These are phyloP conservation scores for Adela reaumurella DNA, from an alignment of 2,888 invertebrate genomes.

Conservation along the genomic window DNA sequence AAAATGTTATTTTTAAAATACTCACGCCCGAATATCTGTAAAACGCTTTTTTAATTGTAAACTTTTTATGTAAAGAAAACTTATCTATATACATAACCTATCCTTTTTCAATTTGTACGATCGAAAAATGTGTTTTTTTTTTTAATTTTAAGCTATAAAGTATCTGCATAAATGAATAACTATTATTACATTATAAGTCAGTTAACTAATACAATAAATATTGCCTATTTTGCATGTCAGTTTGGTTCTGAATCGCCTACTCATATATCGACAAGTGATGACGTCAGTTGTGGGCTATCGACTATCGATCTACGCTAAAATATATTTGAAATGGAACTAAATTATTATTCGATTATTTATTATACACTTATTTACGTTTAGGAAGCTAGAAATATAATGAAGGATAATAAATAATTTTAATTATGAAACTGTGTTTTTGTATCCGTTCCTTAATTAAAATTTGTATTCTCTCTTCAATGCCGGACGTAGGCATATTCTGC, in stretches of 20 bases:
- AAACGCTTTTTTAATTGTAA: too few relatives aligned
- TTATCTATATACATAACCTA: too few relatives aligned
- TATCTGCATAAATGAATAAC: background rate
- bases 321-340: constrained; percentile 45
- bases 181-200: constrained; percentile 21
- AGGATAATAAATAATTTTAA: constrained; percentile 61
- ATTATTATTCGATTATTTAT: constrained; percentile 57
- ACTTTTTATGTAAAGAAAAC: too few relatives aligned
- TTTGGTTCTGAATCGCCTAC: constrained; percentile 32
- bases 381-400: constrained; percentile 60
- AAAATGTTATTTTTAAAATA: too few relatives aligned
- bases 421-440: constrained; percentile 27
- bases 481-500: too few relatives aligned
- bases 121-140: background rate
- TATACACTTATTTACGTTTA: constrained; percentile 59
- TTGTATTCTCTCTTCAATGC: too few relatives aligned
- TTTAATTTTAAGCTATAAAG: background rate
- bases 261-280: constrained; percentile 33
- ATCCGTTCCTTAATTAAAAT: too few relatives aligned
- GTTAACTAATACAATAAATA: constrained; percentile 48
- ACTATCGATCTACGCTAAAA: background rate
- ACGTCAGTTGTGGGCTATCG: too few relatives aligned
- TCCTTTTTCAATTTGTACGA: background rate
- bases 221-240: constrained; percentile 48
- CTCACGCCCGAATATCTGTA: too few relatives aligned